phyloP scores from a whole-genome alignment of 2,797 vertebrate genomes.

The Characodon lateralis region DNA sequence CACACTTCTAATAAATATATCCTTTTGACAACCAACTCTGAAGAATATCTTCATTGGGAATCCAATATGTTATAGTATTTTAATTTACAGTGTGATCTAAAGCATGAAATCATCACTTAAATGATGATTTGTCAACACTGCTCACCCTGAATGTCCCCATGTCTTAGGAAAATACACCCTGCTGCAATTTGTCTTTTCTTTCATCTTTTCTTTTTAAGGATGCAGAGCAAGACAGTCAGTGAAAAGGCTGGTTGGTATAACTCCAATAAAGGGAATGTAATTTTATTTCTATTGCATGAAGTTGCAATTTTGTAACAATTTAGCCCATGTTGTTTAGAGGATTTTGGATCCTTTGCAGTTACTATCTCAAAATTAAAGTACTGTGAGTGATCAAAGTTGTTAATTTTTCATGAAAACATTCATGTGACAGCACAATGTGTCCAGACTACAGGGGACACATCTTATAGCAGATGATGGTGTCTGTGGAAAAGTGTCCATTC shows the following conservation, averaged over 20 bases:
- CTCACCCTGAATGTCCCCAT: neutral
- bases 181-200: neutral
- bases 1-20: conserved; percentile 1
- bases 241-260: neutral
- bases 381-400: neutral
- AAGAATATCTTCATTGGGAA: neutral
- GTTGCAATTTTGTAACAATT: neutral
- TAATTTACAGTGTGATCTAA: neutral
- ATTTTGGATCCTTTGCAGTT: neutral
- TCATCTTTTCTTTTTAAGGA: neutral
- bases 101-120: neutral
- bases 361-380: neutral
- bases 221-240: neutral
- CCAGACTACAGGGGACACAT: conserved; percentile 12
- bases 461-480: conserved; percentile 30
- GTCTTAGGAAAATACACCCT: neutral
- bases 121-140: neutral
- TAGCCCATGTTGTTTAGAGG: neutral
- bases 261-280: neutral
- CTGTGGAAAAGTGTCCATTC: conserved; percentile 36
- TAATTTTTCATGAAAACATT: neutral
- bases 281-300: neutral
- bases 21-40: neutral
- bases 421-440: conserved; percentile 4
- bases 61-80: neutral